Base-by-base conservation (phyloP, 2,113 vertebrate genomes). In the Tyrannus savana region DNA sequence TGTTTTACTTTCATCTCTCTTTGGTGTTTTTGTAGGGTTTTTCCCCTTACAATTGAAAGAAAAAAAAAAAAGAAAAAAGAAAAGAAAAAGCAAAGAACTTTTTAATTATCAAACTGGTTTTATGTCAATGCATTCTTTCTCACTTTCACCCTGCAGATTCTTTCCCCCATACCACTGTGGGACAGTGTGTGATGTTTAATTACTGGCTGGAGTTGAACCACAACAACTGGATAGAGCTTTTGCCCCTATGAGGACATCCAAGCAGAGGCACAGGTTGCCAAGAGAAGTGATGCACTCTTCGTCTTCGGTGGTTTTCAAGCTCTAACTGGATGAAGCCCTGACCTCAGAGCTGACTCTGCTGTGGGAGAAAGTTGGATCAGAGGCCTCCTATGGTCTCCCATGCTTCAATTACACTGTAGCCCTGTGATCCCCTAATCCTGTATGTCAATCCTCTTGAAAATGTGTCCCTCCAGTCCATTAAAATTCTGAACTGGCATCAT, bases 11-110 rank as follows among this genome's bases (percentile, higher is more conserved):
- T 85, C 25, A 19, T 47, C 27, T 66, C 41, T 63, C 27, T 53
- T 37, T 67, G 12, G 56, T n/a, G 5, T 56, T 86, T 78, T 62
- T 18, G 11, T 47, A 19, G 15, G 9, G 0, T 0, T 37, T 44
- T 79, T 42, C 67, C 53, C 14, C 49, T 83, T 56, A 42, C 5
- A 23, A 24, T 27, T 81, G 18, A 33, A 55, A 49, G 49, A 30
- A 49, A 10, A 46, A 37, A 37, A 37, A 37, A 55, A 49, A 55
- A 27, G 39, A 10, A 50, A 63, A 52, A 50, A 14, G 23, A 50
- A 50, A 27, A 15, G 25, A 50, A 27, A 55, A 59, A 55, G 7
- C 12, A 39, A 67, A 11, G 19, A 60, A 30, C 5, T 56, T 79
- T 66, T 75, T 5, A 12, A 47, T 39, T 56, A 42, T 22, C 41